Evolutionary conservation across 1,140 invertebrate species (phyloP).

Genomic region (Atopsyche davidsoni): DNA sequence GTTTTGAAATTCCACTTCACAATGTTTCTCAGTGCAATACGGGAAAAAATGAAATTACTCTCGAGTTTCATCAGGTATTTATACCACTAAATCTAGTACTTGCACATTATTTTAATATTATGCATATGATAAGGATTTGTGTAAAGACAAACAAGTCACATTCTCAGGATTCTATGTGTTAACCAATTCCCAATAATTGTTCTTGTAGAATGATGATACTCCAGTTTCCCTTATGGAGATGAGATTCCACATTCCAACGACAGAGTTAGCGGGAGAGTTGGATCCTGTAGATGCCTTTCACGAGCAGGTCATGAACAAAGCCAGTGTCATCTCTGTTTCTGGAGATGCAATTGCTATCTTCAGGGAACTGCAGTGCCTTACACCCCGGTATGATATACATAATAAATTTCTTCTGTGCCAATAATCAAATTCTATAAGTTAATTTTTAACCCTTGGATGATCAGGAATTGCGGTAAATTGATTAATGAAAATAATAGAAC

Average conservation of each 20-base stretch:
- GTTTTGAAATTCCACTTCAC: slow-evolving; percentile 94
- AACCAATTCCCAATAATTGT: slow-evolving; percentile 1
- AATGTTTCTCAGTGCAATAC: slow-evolving; percentile 95
- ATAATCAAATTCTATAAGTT: too few species aligned
- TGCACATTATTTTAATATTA: slow-evolving; percentile 1
- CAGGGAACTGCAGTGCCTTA: slow-evolving; percentile 94
- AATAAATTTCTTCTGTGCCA: too few species aligned
- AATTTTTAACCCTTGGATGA: too few species aligned
- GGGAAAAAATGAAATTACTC: slow-evolving; percentile 97
- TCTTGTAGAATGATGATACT: slow-evolving; percentile 87
- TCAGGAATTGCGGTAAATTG: too few species aligned
- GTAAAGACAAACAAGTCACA: not conserved
- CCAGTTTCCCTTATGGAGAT: slow-evolving; percentile 95
- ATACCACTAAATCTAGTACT: too few species aligned
- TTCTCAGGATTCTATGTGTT: not conserved
- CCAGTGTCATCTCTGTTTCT: slow-evolving; percentile 94
- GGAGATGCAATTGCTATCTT: slow-evolving; percentile 98
- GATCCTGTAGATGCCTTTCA: slow-evolving; percentile 95
- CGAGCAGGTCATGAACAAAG: slow-evolving; percentile 92
- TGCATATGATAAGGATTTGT: not conserved
- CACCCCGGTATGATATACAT: slow-evolving; percentile 89
- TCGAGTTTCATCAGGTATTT: slow-evolving; percentile 95
- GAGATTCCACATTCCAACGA: slow-evolving; percentile 93
- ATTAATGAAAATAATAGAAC: too few species aligned
- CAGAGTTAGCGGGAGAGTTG: slow-evolving; percentile 72